Evolutionary conservation across 2,888 invertebrate genomes (phyloP).

Genomic region (Allolobophora icterica): DNA sequence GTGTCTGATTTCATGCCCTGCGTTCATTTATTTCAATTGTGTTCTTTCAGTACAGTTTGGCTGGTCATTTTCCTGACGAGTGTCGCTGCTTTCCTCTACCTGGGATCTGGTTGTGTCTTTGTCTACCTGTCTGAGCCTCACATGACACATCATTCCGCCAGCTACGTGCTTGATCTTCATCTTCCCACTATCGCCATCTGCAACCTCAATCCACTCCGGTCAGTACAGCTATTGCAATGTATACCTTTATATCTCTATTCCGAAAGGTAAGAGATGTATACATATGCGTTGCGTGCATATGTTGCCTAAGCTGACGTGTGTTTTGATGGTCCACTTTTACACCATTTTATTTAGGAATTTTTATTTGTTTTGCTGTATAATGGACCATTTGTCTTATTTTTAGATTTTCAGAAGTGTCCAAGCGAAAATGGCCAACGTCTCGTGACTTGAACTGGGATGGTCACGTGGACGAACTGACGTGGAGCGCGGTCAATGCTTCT

Average conservation of each 20-base stretch:
- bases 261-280: background rate
- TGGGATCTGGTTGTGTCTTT: background rate
- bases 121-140: background rate
- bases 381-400: background rate
- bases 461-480: constrained; percentile 24
- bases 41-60: constrained; percentile 27
- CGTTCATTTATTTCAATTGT: background rate
- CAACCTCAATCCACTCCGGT: constrained; percentile 31
- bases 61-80: background rate
- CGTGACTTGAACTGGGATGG: background rate
- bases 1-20: background rate
- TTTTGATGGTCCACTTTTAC: background rate
- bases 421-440: constrained; percentile 25
- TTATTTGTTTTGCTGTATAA: background rate
- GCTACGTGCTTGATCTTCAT: background rate
- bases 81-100: background rate
- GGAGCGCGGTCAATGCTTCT: background rate
- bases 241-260: background rate
- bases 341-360: too few relatives aligned
- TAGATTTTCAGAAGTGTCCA: constrained; percentile 8
- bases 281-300: background rate
- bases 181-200: constrained; percentile 25
- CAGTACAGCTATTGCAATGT: too few relatives aligned
- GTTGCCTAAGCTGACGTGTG: background rate
- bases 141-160: background rate